Evolutionary conservation across 2,113 vertebrate genomes (phyloP).

Genomic region (Lates calcarifer): DNA sequence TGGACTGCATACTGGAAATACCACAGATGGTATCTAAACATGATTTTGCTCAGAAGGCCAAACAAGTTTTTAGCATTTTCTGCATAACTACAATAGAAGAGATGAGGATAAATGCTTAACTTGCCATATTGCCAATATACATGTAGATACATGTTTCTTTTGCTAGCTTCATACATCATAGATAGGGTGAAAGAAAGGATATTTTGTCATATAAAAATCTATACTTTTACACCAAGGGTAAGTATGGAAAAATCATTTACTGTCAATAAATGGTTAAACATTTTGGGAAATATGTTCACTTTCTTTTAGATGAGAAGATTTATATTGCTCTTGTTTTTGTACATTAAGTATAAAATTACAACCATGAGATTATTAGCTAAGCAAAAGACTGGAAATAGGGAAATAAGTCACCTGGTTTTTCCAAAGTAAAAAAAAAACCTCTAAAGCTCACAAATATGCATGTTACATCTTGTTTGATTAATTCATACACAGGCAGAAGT

Average conservation of each 20-base stretch:
- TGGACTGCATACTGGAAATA: conserved; percentile 11
- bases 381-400: not conserved
- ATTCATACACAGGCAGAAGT: too few relatives aligned
- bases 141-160: not conserved
- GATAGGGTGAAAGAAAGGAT: not conserved
- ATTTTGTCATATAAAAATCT: not conserved
- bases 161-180: not conserved
- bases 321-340: not conserved
- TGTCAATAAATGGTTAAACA: not conserved
- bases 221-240: not conserved
- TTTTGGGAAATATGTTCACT: not conserved
- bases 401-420: too few relatives aligned
- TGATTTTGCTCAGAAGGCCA: not conserved
- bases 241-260: not conserved
- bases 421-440: too few relatives aligned
- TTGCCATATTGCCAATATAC: not conserved
- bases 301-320: not conserved
- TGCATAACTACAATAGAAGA: conserved; percentile 10
- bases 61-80: conserved; percentile 16
- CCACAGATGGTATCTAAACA: conserved; percentile 1
- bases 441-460: too few relatives aligned
- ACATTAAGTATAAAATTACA: not conserved
- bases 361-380: not conserved
- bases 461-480: too few relatives aligned
- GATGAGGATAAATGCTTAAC: conserved; percentile 6